phyloP scores from a whole-genome alignment of 53 echinoderm and acorn worm genomes.

The Hippasteria phrygiana region DNA sequence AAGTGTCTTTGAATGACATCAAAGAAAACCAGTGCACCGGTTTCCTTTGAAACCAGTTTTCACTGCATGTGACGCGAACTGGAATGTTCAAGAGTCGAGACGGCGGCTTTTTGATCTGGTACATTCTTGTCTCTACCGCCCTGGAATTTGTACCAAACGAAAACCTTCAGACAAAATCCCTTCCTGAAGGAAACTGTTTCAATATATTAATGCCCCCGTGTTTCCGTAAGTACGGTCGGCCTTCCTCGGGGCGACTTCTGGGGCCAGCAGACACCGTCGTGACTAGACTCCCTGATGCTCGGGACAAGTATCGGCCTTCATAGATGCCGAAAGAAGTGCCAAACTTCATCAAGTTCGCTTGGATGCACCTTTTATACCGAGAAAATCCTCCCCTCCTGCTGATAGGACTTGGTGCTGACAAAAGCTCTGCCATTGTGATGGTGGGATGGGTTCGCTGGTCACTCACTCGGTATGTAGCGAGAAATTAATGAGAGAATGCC shows the following conservation, averaged over 20 bases:
- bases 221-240: not conserved
- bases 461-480: too few relatives aligned
- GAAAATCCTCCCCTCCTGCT: conserved; percentile 43
- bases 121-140: not conserved
- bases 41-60: too few relatives aligned
- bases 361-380: conserved; percentile 8
- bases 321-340: not conserved
- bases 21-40: too few relatives aligned
- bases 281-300: not conserved
- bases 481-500: too few relatives aligned
- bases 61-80: too few relatives aligned
- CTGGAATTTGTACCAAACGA: not conserved
- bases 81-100: too few relatives aligned
- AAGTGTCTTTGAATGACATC: too few relatives aligned
- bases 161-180: not conserved
- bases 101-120: not conserved
- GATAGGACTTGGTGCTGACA: conserved; percentile 23
- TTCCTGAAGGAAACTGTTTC: not conserved
- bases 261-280: not conserved
- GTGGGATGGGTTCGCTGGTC: not conserved
- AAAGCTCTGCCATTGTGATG: not conserved
- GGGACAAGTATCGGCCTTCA: not conserved
- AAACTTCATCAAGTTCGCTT: conserved; percentile 45
- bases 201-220: not conserved
- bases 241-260: not conserved